phyloP scores from a whole-genome alignment of 35 echinoderm and acorn worm species.

The Anneissia japonica region DNA sequence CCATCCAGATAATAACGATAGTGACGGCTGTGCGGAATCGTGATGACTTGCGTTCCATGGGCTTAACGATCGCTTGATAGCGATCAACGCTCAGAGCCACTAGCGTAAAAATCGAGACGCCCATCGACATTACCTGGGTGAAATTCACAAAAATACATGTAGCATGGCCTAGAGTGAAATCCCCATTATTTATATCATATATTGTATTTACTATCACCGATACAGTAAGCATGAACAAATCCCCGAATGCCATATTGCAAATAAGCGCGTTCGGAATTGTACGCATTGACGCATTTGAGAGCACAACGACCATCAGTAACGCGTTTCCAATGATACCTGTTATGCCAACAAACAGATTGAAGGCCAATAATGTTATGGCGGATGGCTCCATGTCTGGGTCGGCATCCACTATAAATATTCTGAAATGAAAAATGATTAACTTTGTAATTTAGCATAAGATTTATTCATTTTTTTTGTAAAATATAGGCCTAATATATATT shows the following conservation, averaged over 20 bases:
- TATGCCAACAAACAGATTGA: background rate
- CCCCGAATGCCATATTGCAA: background rate
- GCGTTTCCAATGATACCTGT: background rate
- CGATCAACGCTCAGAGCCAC: background rate
- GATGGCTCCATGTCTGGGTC: background rate
- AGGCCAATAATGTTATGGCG: background rate
- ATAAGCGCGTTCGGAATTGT: background rate
- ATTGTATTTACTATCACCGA: background rate
- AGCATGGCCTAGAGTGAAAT: background rate
- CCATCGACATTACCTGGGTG: background rate
- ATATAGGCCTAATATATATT: too few species aligned
- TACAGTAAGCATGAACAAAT: background rate
- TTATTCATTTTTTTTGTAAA: too few species aligned
- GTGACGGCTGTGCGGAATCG: background rate
- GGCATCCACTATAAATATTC: background rate
- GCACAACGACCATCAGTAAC: background rate
- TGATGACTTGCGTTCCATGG: background rate
- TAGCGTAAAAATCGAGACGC: background rate
- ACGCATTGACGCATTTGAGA: background rate
- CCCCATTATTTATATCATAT: background rate
- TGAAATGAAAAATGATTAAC: too few species aligned
- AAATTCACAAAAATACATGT: background rate
- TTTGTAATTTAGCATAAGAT: too few species aligned
- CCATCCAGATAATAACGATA: background rate
- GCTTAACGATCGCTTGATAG: background rate